A percentile compares a stretch with the other conserved stretches of the same genome.
Evolutionary conservation across 2,888 invertebrate species (phyloP).

Genomic region (Orthosia incerta): DNA sequence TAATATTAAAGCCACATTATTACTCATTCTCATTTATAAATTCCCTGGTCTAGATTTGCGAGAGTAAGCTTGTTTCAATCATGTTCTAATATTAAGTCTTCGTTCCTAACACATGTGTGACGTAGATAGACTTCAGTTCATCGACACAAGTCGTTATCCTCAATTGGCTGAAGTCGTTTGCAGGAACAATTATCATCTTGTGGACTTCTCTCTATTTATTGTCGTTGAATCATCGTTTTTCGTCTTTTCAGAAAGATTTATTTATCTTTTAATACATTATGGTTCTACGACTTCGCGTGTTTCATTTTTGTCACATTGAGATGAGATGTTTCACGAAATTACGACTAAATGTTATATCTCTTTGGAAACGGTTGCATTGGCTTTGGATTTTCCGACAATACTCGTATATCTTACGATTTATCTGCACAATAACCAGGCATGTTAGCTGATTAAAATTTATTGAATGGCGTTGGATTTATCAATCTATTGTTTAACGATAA

Average conservation of each 20-base stretch:
- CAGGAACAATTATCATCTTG: constrained; percentile 82
- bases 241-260: constrained; percentile 73
- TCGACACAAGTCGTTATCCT: constrained; percentile 81
- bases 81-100: constrained; percentile 61
- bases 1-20: constrained; percentile 13
- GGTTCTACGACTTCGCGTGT: constrained; percentile 4
- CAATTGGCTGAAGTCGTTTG: constrained; percentile 82
- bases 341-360: neutral
- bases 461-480: constrained; percentile 35
- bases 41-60: constrained; percentile 30
- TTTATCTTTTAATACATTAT: constrained; percentile 43
- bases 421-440: constrained; percentile 10
- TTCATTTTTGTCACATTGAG: constrained; percentile 26
- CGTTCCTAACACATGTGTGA: constrained; percentile 57
- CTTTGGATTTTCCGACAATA: neutral
- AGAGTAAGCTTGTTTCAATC: constrained; percentile 40
- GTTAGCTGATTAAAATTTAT: constrained; percentile 20
- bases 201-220: constrained; percentile 74
- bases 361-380: neutral
- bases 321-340: constrained; percentile 10
- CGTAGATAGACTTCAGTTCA: constrained; percentile 75
- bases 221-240: constrained; percentile 79
- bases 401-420: constrained; percentile 8
- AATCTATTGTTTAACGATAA: constrained; percentile 40
- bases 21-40: constrained; percentile 45